Conservation (phyloP, 2,888 invertebrate species). For the Lampropteryx suffumata region DNA sequence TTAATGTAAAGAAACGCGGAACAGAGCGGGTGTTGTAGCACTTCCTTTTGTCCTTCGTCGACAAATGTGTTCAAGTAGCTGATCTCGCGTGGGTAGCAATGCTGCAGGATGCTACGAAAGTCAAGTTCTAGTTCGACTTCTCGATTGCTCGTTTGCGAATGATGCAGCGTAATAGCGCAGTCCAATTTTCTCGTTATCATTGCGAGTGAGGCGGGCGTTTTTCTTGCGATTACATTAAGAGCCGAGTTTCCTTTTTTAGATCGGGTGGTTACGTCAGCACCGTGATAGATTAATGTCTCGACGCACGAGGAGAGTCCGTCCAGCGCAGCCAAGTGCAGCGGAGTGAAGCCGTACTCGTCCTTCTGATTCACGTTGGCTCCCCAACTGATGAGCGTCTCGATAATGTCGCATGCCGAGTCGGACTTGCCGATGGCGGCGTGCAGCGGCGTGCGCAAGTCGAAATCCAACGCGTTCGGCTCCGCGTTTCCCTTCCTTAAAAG, state of each 20-base stretch:
- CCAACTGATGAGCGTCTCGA: conserved; percentile 90
- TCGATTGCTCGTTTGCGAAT: conserved; percentile 89
- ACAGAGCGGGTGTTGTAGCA: conserved; percentile 92
- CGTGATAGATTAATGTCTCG: conserved; percentile 91
- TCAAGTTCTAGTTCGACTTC: conserved; percentile 92
- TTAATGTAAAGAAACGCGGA: conserved; percentile 94
- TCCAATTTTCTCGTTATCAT: conserved; percentile 92
- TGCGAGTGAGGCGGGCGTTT: conserved; percentile 92
- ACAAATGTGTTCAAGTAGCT: conserved; percentile 94
- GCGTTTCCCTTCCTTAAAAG: conserved; percentile 88
- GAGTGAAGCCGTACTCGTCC: conserved; percentile 93
- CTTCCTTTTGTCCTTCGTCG: conserved; percentile 94
- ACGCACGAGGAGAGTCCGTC: conserved; percentile 94
- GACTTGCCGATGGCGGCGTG: conserved; percentile 94
- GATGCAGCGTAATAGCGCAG: conserved; percentile 89
- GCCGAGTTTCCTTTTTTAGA: conserved; percentile 94
- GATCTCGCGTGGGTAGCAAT: conserved; percentile 92
- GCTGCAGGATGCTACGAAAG: conserved; percentile 91
- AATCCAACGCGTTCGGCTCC: conserved; percentile 91
- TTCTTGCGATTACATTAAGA: conserved; percentile 91
- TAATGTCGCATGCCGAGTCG: conserved; percentile 90
- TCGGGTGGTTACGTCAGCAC: conserved; percentile 94
- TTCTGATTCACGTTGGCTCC: conserved; percentile 92
- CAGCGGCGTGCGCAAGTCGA: conserved; percentile 90
- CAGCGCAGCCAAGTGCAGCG: conserved; percentile 92